phyloP scores from a whole-genome alignment of 2,888 invertebrate species.

The Miltochrista miniata region DNA sequence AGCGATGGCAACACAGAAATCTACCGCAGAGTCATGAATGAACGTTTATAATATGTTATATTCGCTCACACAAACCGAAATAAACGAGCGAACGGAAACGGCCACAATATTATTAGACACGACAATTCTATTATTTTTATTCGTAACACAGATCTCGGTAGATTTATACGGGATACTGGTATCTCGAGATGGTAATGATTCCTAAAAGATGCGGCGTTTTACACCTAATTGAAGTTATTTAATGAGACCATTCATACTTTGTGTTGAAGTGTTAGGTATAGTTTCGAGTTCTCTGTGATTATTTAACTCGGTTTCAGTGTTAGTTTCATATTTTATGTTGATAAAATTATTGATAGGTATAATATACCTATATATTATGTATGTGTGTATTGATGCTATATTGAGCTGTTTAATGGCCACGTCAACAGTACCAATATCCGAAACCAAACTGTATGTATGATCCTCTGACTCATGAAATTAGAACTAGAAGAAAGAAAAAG shows the following conservation, averaged over 20 bases:
- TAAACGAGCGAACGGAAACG: slow-evolving; percentile 82
- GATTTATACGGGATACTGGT: slow-evolving; percentile 76
- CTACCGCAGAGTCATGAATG: slow-evolving; percentile 56
- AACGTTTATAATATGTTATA: slow-evolving; percentile 70
- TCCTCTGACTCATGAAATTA: no score
- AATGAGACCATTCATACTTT: slow-evolving; percentile 47
- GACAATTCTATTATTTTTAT: slow-evolving; percentile 84
- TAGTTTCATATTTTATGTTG: neutral
- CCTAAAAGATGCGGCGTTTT: slow-evolving; percentile 63
- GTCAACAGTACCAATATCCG: no score
- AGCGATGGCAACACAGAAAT: slow-evolving; percentile 27
- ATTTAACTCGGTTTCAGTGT: neutral
- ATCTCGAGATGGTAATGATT: slow-evolving; percentile 62
- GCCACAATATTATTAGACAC: slow-evolving; percentile 80
- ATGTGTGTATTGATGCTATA: no score
- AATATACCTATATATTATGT: no score
- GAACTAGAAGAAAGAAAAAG: no score
- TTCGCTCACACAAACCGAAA: slow-evolving; percentile 78
- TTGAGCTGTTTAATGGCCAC: no score
- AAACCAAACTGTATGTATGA: no score
- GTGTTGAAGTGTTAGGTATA: slow-evolving; percentile 38
- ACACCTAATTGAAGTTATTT: slow-evolving; percentile 64
- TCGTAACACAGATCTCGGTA: slow-evolving; percentile 78
- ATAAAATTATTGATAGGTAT: no score
- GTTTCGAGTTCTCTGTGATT: slow-evolving; percentile 5